phyloP scores from a whole-genome alignment of 2,113 vertebrate genomes.

The Corythoichthys intestinalis region DNA sequence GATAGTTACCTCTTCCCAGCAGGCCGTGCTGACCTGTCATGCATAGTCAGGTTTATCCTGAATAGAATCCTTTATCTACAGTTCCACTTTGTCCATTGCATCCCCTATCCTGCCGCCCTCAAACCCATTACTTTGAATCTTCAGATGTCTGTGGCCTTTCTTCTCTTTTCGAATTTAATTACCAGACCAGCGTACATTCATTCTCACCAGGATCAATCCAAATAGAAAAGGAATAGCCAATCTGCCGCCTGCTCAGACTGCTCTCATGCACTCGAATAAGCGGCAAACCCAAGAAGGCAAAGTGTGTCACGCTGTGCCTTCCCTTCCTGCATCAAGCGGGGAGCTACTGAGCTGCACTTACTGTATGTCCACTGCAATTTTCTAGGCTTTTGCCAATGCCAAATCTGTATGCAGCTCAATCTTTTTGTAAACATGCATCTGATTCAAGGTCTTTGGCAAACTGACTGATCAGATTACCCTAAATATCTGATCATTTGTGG shows the following conservation, averaged over 20 bases:
- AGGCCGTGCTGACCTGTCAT: slow-evolving; percentile 15
- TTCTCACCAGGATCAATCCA: slow-evolving; percentile 42
- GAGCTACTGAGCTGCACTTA: background rate
- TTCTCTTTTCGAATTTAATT: slow-evolving; percentile 52
- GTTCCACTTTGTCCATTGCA: slow-evolving; percentile 25
- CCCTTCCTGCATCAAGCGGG: slow-evolving; percentile 22
- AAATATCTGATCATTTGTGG: slow-evolving; percentile 42
- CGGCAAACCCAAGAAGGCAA: slow-evolving; percentile 33
- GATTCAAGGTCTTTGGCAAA: slow-evolving; percentile 39
- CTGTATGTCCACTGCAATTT: slow-evolving; percentile 7
- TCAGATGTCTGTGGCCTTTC: slow-evolving; percentile 42
- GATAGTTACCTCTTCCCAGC: background rate
- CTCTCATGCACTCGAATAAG: slow-evolving; percentile 1
- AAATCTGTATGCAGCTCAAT: slow-evolving; percentile 21
- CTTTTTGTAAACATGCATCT: slow-evolving; percentile 25
- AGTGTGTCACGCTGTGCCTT: slow-evolving; percentile 16
- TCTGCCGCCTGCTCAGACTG: slow-evolving; percentile 4
- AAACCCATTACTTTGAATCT: slow-evolving; percentile 33
- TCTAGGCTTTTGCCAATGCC: slow-evolving; percentile 13
- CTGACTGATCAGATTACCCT: slow-evolving; percentile 48
- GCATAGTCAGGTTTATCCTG: slow-evolving; percentile 20
- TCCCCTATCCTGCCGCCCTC: slow-evolving; percentile 11
- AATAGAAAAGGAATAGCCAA: slow-evolving; percentile 36
- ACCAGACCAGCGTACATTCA: slow-evolving; percentile 28
- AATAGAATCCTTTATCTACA: slow-evolving; percentile 29